Evolutionary conservation across 2,888 invertebrate genomes (phyloP), one percentile per base, ranked within the genome.

Genomic region (Mermis nigrescens): DNA sequence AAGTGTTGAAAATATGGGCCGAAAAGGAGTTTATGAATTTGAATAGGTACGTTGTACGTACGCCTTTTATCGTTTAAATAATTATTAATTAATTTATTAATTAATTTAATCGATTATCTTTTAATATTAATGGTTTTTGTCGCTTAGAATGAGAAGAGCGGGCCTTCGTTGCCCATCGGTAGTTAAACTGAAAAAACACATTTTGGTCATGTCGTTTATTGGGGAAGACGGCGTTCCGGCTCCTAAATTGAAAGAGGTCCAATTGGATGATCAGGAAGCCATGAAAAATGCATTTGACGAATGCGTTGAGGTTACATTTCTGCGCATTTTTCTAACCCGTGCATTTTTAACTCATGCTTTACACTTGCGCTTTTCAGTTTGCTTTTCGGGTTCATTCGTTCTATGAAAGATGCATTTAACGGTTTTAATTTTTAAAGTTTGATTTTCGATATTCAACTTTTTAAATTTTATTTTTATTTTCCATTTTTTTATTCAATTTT

Each of bases 1-100:
- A 79, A 66, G 75, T 80, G 55, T 76, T 81, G 64, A 75, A 76
- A 64, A 71, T 80, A 60, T 81, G 81, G 81, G 80, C 80, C 0
- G 79, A 80, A 68, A 80, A 80, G 67, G 81, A 81, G 68, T 75
- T 76, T 68, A 75, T 78, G 64, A 81, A 81, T 67, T 69, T 81
- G 28, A 73, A 72, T 48, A 73, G 79, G 76, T 75, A 60, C 52
- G 3, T 48, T 48, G 19, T 58, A 22, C 26, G 57, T 57, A 7
- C 7, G 54, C n/a, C 54, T 22, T 48, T 24, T 22, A 61, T n/a
- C 32, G 24, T 61, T 61, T 31, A 28, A 29, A 31, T 57, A 28
- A 58, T 3, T 12, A 32, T 63, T 31, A 29, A 32, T 26, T 31
- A 52, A 22, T 61, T 58, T 62, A 4, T 62, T 64, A n/a, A 7